Base-by-base conservation (phyloP, 53 echinoderm and acorn worm genomes). In the Patiria pectinifera region DNA sequence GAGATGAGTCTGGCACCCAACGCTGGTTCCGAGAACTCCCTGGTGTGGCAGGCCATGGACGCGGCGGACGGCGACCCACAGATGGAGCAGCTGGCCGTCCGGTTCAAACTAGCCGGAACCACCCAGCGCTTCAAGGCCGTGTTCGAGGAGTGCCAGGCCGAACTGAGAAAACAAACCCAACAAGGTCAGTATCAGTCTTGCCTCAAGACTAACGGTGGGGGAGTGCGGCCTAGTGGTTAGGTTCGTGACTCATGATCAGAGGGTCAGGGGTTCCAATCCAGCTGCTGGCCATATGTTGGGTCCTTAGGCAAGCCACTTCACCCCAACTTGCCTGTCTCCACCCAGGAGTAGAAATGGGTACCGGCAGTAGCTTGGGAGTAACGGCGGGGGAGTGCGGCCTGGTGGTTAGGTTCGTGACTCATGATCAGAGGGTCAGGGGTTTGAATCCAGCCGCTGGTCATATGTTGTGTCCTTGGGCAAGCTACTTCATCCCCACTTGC, bases 11-110 rank as follows among this genome's bases (percentile, higher is more conserved):
- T 95, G 0, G 66, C 44, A 15, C 91, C 90, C 11, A 95, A 95
- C 75, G 85, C 95, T 5, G 93, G 95, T 16, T 95, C 95, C 0
- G 93, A 95, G 58, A 84, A 85, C 24, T 95, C 95, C 45, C 90
- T 89, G 81, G 95, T 95, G 4, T 95, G 95, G 95, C 87, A 83
- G 76, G 94, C 90, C 80, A 97, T 97, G 95, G 97, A 97, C 58
- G 93, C 94, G 19, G 85, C 97, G 10, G 95, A 95, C 2, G 96
- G 95, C 5, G 92, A 93, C 0, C 92, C 92, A 4, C 89, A 97
- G 62, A 92, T 85, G 49, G 97, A 99, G 63, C 94, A 95, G 83
- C 96, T 99, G 43, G 96, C 99, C 5, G 92, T 97, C 81, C 91
- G 94, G 23, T 97, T 99, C 91, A 99, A 97, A 91, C 80, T 93